Base-by-base conservation (phyloP, 2,888 invertebrate genomes). In the Apotomis betuletana region DNA sequence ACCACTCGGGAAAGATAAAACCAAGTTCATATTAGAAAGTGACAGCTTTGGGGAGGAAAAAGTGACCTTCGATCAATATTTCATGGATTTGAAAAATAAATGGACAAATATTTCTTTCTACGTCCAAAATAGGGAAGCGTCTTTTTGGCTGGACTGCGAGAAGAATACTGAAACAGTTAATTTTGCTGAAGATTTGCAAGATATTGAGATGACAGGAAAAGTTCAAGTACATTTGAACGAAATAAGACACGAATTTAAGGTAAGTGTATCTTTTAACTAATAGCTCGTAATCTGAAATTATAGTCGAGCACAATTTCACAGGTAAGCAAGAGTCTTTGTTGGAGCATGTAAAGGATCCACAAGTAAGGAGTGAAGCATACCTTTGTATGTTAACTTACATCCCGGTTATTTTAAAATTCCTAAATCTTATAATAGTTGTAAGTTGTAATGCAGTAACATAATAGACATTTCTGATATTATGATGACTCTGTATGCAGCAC, bases 21-120 rank as follows among this genome's bases (percentile, higher is more conserved):
- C 77, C 4, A 81, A 77, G 72, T 67, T 87, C 3, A 69, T 59
- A 5, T 8, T 86, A 0, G 52, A 75, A 10, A 73, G 76, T 52
- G 65, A 64, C 9, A 67, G 51, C 57, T 9, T 77, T n/a, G 51
- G 62, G 0, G 15, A 62, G 5, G 73, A 44, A 8, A n/a, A 8
- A 5, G 44, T 71, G 9, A 52, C 60, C 12, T 59, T 75, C 13
- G 46, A 15, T 5, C 13, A n/a, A 36, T 4, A 36, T 4, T 12
- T 36, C n/a, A 27, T 9, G 27, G 15, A 27, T 36, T 57, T 46
- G 4, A 46, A 12, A 46, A 13, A 46, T 2, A 27, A 55, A n/a
- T 65, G 55, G 55, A 65, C 55, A 15, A 65, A 65, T 46, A 46
- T 65, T 8, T 65, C 65, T 36, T 57, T 65, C 44, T 46, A 55